Percentiles rank a stretch among this genome's conserved stretches.
Conservation (phyloP, 1,140 invertebrate genomes). For the Doryteuthis pealeii region DNA sequence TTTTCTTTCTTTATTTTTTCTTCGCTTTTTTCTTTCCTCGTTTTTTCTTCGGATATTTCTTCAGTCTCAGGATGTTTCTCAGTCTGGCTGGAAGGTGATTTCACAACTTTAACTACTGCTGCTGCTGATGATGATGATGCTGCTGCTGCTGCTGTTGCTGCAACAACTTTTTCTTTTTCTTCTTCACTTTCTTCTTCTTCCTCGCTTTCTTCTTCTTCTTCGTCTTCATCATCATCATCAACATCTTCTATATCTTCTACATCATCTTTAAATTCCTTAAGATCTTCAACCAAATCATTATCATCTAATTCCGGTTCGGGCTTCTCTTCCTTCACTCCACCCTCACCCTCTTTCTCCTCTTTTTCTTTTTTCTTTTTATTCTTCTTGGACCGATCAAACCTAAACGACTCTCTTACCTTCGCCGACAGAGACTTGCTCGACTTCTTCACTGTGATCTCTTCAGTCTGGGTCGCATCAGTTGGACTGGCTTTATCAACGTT, state of each 20-base stretch:
- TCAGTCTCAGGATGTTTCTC: not conserved
- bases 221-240: not conserved
- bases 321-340: not conserved
- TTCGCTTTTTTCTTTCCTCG: not conserved
- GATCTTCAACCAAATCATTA: not conserved
- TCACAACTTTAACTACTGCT: not conserved
- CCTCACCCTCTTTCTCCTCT: not conserved
- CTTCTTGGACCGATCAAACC: too few relatives aligned
- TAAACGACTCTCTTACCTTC: too few relatives aligned
- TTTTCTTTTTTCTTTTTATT: not conserved
- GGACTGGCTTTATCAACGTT: not conserved
- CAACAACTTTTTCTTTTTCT: not conserved
- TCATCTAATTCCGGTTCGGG: not conserved
- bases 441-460: too few relatives aligned
- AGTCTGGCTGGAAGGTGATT: not conserved
- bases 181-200: not conserved
- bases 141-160: not conserved
- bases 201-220: not conserved
- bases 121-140: not conserved
- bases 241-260: not conserved
- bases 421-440: too few relatives aligned
- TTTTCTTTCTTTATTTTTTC: not conserved
- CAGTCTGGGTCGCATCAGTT: not conserved
- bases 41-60: not conserved
- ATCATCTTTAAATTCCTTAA: not conserved